These are phyloP conservation scores for Oryzias celebensis DNA, from an alignment of 2,113 vertebrate species.

Conservation along the genomic window DNA sequence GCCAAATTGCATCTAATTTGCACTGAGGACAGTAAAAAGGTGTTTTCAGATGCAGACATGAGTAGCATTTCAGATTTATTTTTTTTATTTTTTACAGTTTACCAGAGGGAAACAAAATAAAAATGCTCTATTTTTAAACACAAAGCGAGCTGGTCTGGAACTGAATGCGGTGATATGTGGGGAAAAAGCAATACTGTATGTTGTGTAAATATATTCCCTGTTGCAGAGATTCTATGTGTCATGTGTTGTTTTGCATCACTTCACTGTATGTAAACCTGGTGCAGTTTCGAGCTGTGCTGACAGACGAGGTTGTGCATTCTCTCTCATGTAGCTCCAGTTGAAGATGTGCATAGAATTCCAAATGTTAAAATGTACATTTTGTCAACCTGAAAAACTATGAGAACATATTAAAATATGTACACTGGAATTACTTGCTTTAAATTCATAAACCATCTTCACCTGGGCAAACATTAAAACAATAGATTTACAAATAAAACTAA, in stretches of 20 bases:
- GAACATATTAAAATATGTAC: conserved; percentile 51
- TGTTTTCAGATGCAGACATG: conserved; percentile 27
- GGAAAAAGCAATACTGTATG: no score
- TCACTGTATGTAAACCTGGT: conserved; percentile 1
- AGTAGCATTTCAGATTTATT: conserved; percentile 34
- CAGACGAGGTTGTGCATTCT: no score
- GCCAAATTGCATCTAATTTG: conserved; percentile 31
- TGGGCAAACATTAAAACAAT: conserved; percentile 43
- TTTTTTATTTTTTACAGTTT: conserved; percentile 30
- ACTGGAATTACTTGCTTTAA: conserved; percentile 49
- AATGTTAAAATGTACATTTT: conserved; percentile 45
- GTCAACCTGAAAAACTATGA: conserved; percentile 42
- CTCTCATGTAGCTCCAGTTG: no score
- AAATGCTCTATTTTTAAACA: conserved; percentile 4
- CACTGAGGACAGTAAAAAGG: conserved; percentile 36
- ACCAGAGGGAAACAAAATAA: conserved; percentile 30
- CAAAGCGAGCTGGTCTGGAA: neutral
- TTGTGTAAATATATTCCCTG: conserved; percentile 12
- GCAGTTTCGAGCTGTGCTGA: no score
- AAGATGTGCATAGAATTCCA: conserved; percentile 20
- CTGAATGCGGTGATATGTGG: no score
- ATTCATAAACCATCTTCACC: conserved; percentile 66
- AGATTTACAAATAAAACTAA: conserved; percentile 68
- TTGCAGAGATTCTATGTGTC: conserved; percentile 16
- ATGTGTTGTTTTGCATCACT: conserved; percentile 16